phyloP scores from a whole-genome alignment of 2,113 vertebrate species.

The Microtus ochrogaster region DNA sequence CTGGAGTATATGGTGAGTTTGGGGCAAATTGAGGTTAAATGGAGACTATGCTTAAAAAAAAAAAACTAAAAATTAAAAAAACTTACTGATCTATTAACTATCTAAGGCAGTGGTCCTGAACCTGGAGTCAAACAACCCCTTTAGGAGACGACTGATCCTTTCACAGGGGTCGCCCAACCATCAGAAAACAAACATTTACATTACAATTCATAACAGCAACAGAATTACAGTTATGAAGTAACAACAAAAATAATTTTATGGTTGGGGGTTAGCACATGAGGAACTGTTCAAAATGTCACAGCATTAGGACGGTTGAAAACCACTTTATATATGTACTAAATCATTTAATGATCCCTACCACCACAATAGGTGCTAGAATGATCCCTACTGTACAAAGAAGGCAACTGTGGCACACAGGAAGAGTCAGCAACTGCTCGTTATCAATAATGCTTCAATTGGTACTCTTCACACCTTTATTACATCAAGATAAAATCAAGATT shows the following conservation, averaged over 20 bases:
- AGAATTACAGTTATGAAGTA: background rate
- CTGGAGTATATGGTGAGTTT: background rate
- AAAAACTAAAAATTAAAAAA: background rate
- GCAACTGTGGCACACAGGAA: background rate
- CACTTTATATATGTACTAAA: background rate
- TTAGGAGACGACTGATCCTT: background rate
- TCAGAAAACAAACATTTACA: background rate
- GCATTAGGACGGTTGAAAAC: background rate
- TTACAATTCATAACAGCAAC: background rate
- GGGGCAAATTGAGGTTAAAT: background rate
- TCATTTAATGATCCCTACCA: constrained; percentile 23
- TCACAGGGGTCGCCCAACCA: background rate
- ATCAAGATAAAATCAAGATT: constrained; percentile 32
- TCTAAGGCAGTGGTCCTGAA: background rate
- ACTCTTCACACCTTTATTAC: background rate
- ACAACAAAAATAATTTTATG: background rate
- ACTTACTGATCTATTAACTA: constrained; percentile 46
- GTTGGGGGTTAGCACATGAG: background rate
- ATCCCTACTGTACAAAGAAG: constrained; percentile 11
- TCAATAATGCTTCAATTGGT: background rate
- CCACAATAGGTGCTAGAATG: background rate
- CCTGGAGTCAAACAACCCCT: background rate
- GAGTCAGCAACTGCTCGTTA: constrained; percentile 20
- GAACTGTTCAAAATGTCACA: background rate
- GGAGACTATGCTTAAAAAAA: background rate